Evolutionary conservation across 2,888 invertebrate genomes (phyloP).

Genomic region (Mythimna vitellina): DNA sequence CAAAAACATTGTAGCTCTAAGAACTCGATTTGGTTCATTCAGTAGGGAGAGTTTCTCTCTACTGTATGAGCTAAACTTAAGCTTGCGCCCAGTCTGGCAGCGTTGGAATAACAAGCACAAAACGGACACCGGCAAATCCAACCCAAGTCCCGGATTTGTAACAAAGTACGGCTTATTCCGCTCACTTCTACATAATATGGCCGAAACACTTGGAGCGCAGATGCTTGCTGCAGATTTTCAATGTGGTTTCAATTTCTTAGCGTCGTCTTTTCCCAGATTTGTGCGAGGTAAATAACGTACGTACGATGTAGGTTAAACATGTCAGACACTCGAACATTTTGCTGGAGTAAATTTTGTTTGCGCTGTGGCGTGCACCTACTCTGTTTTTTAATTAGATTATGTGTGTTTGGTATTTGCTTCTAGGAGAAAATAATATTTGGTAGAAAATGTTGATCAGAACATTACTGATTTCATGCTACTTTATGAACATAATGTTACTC

Average conservation of each 20-base stretch:
- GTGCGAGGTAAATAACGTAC: constrained; percentile 58
- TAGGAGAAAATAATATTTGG: neutral
- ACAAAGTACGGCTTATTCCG: constrained; percentile 84
- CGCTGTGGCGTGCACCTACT: constrained; percentile 27
- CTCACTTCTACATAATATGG: constrained; percentile 82
- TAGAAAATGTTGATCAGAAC: constrained; percentile 2
- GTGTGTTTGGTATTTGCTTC: constrained; percentile 20
- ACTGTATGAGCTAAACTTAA: constrained; percentile 71
- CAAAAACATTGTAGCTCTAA: constrained; percentile 25
- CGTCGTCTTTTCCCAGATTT: constrained; percentile 65
- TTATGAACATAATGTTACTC: neutral
- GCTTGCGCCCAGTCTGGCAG: constrained; percentile 73
- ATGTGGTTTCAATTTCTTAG: constrained; percentile 78
- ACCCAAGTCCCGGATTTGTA: constrained; percentile 85
- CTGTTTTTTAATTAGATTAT: constrained; percentile 50
- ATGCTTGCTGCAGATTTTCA: constrained; percentile 80
- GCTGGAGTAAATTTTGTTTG: constrained; percentile 46
- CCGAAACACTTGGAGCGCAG: constrained; percentile 79
- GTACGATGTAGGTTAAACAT: constrained; percentile 52
- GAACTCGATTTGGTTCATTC: constrained; percentile 61
- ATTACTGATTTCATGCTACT: neutral
- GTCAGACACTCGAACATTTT: constrained; percentile 45
- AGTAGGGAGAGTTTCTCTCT: constrained; percentile 57
- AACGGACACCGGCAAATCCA: constrained; percentile 86
- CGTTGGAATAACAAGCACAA: constrained; percentile 85